A percentile compares a stretch with the other conserved stretches of the same genome.
Evolutionary conservation across 2,888 invertebrate species (phyloP).

Genomic region (Drosophila tripunctata): DNA sequence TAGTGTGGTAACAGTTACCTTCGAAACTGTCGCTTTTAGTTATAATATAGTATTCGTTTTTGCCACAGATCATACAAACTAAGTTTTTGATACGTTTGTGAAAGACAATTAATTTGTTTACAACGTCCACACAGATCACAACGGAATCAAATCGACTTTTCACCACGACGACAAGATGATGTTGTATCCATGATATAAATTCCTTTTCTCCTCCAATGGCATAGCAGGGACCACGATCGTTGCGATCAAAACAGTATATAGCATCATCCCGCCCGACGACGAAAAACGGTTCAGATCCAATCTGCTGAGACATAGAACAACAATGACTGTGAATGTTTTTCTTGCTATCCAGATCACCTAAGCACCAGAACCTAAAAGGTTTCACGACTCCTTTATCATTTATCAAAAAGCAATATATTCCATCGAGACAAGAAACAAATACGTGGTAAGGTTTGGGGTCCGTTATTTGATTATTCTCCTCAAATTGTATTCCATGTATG

Average conservation of each 20-base stretch:
- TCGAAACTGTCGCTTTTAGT: conserved; percentile 82
- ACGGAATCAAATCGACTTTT: conserved; percentile 71
- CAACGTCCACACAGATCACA: conserved; percentile 95
- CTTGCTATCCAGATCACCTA: conserved; percentile 84
- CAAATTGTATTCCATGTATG: conserved; percentile 93
- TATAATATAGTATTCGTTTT: conserved; percentile 91
- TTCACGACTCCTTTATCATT: conserved; percentile 89
- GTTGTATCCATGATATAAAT: conserved; percentile 94
- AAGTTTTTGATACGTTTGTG: conserved; percentile 91
- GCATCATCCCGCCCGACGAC: conserved; percentile 95
- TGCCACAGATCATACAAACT: conserved; percentile 93
- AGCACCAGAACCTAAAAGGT: too few relatives aligned
- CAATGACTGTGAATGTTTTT: conserved; percentile 72
- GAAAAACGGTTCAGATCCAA: conserved; percentile 89
- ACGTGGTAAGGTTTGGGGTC: conserved; percentile 85
- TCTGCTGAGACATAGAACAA: conserved; percentile 85
- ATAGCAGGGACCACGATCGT: conserved; percentile 96
- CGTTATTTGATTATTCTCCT: conserved; percentile 81
- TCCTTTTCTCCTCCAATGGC: conserved; percentile 96
- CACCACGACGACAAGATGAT: conserved; percentile 93
- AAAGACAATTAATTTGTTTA: conserved; percentile 97
- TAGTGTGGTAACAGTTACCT: conserved; percentile 33
- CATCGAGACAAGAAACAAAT: conserved; percentile 92
- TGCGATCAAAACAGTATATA: conserved; percentile 97
- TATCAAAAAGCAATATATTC: conserved; percentile 89